Evolutionary conservation across 1,140 invertebrate species (phyloP).

Genomic region (Drosophila neocordata): DNA sequence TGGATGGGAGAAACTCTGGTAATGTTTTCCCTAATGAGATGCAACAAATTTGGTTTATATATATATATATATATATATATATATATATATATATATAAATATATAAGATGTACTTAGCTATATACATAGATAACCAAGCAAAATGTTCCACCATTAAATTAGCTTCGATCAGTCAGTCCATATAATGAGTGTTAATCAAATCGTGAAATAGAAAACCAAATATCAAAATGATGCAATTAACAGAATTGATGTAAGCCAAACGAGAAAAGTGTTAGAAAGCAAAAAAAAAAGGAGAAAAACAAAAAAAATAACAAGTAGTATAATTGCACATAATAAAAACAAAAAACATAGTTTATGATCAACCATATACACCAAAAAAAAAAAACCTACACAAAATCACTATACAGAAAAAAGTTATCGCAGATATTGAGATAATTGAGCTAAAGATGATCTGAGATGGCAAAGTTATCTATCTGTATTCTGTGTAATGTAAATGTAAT

Average conservation of each 20-base stretch:
- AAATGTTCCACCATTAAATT: conserved; percentile 44
- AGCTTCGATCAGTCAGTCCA: conserved; percentile 59
- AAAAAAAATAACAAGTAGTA: conserved; percentile 44
- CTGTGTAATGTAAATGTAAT: conserved; percentile 56
- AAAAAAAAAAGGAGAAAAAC: conserved; percentile 9
- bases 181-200: conserved; percentile 49
- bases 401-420: conserved; percentile 17
- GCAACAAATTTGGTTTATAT: conserved; percentile 43
- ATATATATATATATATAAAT: conserved; percentile 28
- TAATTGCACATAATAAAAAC: conserved; percentile 46
- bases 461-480: conserved; percentile 33
- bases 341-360: conserved; percentile 4
- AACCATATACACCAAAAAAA: too few relatives aligned
- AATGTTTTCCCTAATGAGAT: not conserved
- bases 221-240: conserved; percentile 47
- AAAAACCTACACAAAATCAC: conserved; percentile 3
- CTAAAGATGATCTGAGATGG: not conserved
- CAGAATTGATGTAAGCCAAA: conserved; percentile 46
- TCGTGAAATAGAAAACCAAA: conserved; percentile 21
- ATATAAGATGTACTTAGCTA: conserved; percentile 40
- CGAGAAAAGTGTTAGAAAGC: conserved; percentile 49
- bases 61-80: conserved; percentile 14
- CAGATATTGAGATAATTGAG: conserved; percentile 19
- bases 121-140: conserved; percentile 18
- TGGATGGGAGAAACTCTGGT: not conserved